Evolutionary conservation across 2,888 invertebrate genomes (phyloP), one percentile per base, ranked within the genome.

Genomic region (Platycheirus rosarum): DNA sequence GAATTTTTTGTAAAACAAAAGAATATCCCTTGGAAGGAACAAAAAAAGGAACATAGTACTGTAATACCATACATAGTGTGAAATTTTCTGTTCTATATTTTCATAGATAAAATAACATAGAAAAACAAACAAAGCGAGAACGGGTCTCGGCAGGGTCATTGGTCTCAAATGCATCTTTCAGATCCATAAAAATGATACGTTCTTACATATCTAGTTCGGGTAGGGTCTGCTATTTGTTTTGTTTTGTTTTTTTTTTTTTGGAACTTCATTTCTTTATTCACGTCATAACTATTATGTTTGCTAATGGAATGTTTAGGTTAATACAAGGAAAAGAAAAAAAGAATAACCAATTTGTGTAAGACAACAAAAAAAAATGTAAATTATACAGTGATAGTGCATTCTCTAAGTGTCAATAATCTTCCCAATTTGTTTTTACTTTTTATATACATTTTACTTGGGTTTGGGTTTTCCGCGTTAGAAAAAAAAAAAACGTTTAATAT

Each of bases 1-100:
- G 80, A 75, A 70, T 78, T 78, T 80, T 80, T 79, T 80, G 75
- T 80, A 75, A 80, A 80, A 76, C 75, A 80, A 80, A 80, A 70
- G 44, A 55, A 76, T 75, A 53, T 60, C 60, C 63, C 49, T 37
- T 48, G 57, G 44, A 48, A 60, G 57, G 63, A 46, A 75, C n/a
- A n/a, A 49, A 60, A 48, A 26, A 60, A 78, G 11, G 35, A 60
- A 51, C 71, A 60, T 63, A 80, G 66, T 71, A 42, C 66, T 76
- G 65, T 70, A 80, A 75, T 51, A 69, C 63, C 42, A 60, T 60
- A 18, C 26, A 65, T 75, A 75, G 69, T 70, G 75, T 80, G 66
- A 80, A 66, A 75, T 60, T 80, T 79, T 80, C 63, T 51, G 69
- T 80, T 75, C 75, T 70, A 70, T 75, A 75, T 80, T 80, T 80